Percentiles rank a stretch among this genome's conserved stretches.
Conservation (phyloP, 2,797 vertebrate species). For the Pipistrellus pygmaeus region DNA sequence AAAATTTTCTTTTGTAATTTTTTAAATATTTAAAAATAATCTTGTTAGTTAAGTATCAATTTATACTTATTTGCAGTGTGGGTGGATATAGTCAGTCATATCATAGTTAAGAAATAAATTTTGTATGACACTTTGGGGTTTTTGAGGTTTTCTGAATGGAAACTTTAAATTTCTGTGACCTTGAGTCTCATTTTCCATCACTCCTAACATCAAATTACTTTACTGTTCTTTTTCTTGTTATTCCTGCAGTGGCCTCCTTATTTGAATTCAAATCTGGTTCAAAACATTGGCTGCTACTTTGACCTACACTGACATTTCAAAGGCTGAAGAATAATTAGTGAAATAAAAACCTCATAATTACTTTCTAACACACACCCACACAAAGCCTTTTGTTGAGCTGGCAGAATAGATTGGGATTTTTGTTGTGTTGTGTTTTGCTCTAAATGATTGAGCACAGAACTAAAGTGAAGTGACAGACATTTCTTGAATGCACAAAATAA, state of each 20-base stretch:
- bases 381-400: slow-evolving; percentile 75
- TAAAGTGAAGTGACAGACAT: slow-evolving; percentile 70
- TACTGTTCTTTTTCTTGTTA: slow-evolving; percentile 77
- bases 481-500: slow-evolving; percentile 68
- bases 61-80: not conserved
- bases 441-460: slow-evolving; percentile 74
- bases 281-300: slow-evolving; percentile 83
- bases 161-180: slow-evolving; percentile 66
- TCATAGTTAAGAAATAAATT: slow-evolving; percentile 35
- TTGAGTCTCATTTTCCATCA: slow-evolving; percentile 68
- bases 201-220: slow-evolving; percentile 69
- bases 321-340: slow-evolving; percentile 86
- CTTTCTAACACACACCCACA: slow-evolving; percentile 82
- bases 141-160: slow-evolving; percentile 44
- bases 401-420: slow-evolving; percentile 72
- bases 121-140: not conserved
- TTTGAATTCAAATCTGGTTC: slow-evolving; percentile 84
- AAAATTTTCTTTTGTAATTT: slow-evolving; percentile 31
- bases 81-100: not conserved
- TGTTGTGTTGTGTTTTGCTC: slow-evolving; percentile 72
- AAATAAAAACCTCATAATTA: slow-evolving; percentile 86
- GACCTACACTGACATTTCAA: slow-evolving; percentile 86
- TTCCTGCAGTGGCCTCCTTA: slow-evolving; percentile 74
- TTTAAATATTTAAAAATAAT: slow-evolving; percentile 41
- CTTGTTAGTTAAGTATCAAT: not conserved